Evolutionary conservation across 2,113 vertebrate species (phyloP).

Genomic region (Apus apus): DNA sequence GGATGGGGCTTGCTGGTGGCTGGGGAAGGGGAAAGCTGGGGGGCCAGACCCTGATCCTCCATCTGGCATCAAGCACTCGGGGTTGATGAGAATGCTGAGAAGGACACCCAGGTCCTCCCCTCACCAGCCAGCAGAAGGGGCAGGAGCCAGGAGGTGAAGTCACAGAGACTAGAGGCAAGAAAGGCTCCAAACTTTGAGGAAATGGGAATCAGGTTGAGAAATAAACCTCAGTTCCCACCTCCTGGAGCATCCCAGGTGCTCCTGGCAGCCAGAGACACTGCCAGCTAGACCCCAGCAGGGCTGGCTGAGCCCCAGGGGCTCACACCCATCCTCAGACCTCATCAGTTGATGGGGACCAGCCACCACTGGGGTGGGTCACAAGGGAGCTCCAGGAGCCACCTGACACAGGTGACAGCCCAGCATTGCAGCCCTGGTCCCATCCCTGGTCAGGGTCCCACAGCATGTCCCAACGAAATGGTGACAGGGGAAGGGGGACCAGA

Average conservation of each 20-base stretch:
- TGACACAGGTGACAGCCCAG: fast-evolving
- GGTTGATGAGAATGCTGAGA: not conserved
- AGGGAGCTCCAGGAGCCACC: not conserved
- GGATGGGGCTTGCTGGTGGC: not conserved
- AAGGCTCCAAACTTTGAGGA: not conserved
- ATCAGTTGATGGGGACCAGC: not conserved
- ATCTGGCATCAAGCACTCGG: fast-evolving
- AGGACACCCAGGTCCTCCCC: not conserved
- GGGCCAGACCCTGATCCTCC: not conserved
- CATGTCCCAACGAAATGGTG: not conserved
- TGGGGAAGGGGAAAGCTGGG: not conserved
- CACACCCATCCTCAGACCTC: not conserved
- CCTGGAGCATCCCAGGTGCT: not conserved
- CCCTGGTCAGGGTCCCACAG: not conserved
- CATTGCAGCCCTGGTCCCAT: not conserved
- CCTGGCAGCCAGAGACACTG: not conserved
- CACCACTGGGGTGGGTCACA: not conserved
- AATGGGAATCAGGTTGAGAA: too few species aligned
- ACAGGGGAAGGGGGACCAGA: not conserved
- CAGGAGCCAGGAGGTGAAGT: not conserved
- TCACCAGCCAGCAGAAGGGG: not conserved
- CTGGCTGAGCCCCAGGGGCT: not conserved
- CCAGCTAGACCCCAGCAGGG: not conserved
- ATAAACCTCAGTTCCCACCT: not conserved
- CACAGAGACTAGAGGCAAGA: not conserved